These are phyloP conservation scores for Antheraea pernyi DNA, from an alignment of 1,140 invertebrate species.

Conservation along the genomic window DNA sequence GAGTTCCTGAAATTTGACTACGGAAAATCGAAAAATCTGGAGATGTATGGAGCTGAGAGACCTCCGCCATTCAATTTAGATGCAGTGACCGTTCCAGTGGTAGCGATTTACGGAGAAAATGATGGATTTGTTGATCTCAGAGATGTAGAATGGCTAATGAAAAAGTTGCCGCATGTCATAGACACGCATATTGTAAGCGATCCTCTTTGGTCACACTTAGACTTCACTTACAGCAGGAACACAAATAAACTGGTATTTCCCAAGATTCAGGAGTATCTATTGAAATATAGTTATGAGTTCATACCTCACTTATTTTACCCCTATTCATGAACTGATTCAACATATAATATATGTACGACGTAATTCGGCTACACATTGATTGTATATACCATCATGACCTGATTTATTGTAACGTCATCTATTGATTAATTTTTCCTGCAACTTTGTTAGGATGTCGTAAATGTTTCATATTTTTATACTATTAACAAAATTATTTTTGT, in stretches of 20 bases:
- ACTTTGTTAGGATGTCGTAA: too few relatives aligned
- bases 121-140: slow-evolving; percentile 52
- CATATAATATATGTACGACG: too few relatives aligned
- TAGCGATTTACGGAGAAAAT: slow-evolving; percentile 52
- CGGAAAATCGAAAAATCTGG: slow-evolving; percentile 63
- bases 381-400: too few relatives aligned
- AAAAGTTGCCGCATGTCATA: slow-evolving; percentile 47
- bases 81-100: slow-evolving; percentile 70
- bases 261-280: slow-evolving; percentile 53
- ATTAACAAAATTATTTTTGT: too few relatives aligned
- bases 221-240: slow-evolving; percentile 47
- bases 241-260: slow-evolving; percentile 46
- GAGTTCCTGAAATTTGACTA: slow-evolving; percentile 77
- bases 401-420: too few relatives aligned
- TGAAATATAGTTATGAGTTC: background rate
- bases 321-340: too few relatives aligned
- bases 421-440: too few relatives aligned
- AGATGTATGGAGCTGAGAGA: slow-evolving; percentile 61
- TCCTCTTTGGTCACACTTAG: slow-evolving; percentile 61
- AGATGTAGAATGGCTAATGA: slow-evolving; percentile 51
- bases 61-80: slow-evolving; percentile 77
- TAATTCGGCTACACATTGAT: too few relatives aligned
- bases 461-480: too few relatives aligned
- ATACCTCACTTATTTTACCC: too few relatives aligned
- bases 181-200: slow-evolving; percentile 42